Base-by-base conservation (phyloP, 2,888 invertebrate genomes). In the Leptopilina myrica region DNA sequence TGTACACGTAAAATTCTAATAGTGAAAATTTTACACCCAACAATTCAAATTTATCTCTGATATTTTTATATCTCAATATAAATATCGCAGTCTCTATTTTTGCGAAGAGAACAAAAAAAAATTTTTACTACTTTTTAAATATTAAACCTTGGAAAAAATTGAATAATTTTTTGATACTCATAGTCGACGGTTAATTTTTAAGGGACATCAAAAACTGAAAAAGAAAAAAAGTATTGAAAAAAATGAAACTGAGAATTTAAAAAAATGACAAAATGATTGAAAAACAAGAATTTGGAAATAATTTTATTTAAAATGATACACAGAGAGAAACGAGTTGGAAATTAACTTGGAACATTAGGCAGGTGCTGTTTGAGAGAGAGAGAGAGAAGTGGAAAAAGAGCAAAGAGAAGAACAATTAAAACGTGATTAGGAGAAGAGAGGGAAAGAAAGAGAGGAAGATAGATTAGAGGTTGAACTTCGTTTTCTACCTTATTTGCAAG, bases 381-480 rank as follows among this genome's bases (percentile, higher is more conserved):
- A 33, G 33, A 73, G 73, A n/a, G 26, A 1, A 20, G 20, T 20
- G 20, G 20, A n/a, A 56, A 73, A 73, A 56, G 56, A 73, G 56
- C 73, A 73, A 73, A n/a, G 53, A 33, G 73, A 56, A 73, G 56
- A 56, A 73, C 33, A 73, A 73, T 73, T 73, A 73, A 73, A 73
- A 56, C 33, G 56, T 73, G 73, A 73, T 73, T 73, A 73, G 73
- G 73, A n/a, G 53, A 73, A 33, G 33, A 33, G 33, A 33, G 33
- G 5, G 33, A 33, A 2, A 33, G 33, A 33, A 33, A 73, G 53
- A 73, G 53, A 43, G 26, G 33, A 49, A 73, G 73, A 73, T 73
- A 73, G 73, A 73, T 73, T 56, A 56, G 73, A 73, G 73, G 33
- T n/a, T 43, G 33, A 73, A 73, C 53, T 73, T 73, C 33, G n/a